Base-by-base conservation (phyloP, 2,797 vertebrate species). In the Florisuga fusca region DNA sequence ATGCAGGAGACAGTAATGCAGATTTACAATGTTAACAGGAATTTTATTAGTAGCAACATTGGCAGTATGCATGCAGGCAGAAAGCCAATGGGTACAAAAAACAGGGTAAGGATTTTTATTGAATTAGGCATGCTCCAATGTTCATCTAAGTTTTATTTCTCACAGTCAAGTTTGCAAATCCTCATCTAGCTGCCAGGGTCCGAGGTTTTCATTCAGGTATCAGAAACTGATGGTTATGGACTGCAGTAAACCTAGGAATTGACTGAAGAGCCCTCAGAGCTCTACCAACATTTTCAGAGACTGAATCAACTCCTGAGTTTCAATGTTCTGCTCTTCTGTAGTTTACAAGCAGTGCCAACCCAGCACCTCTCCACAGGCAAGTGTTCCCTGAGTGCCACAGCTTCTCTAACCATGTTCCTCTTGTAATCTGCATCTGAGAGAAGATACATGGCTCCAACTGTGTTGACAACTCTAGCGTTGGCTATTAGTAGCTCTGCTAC, bases 1-100 rank as follows among this genome's bases (percentile, higher is more conserved):
- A 93, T 92, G 66, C 61, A 95, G 82, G 8, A 89, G 50, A 93
- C 33, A 87, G 51, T 34, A 82, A 69, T 91, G 88, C 79, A 93
- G 84, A 87, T 83, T 96, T 90, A 73, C 33, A 36, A 21, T 6
- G 3, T 66, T 94, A 89, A 93, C 45, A 71, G 73, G 55, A 95
- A 92, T 89, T 75, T 89, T 91, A 93, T 93, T 93, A 89, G 54
- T 71, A 63, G 85, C 51, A 95, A 92, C 53, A 43, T 19, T 59
- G 75, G 55, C 69, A 83, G 31, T 53, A 68, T 22, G 34, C 50
- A 36, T 3, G 48, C 25, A 50, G 86, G 79, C 91, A 90, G 29
- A 63, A 94, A 69, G 86, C 38, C 84, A 84, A 25, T 16, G 66
- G 64, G 59, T 84, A 58, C 66, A 48, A 62, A 76, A 87, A 62